A percentile compares a stretch with the other conserved stretches of the same genome.
These are phyloP conservation scores for Lepus townsendii DNA, from an alignment of 2,797 vertebrate species.

Conservation along the genomic window DNA sequence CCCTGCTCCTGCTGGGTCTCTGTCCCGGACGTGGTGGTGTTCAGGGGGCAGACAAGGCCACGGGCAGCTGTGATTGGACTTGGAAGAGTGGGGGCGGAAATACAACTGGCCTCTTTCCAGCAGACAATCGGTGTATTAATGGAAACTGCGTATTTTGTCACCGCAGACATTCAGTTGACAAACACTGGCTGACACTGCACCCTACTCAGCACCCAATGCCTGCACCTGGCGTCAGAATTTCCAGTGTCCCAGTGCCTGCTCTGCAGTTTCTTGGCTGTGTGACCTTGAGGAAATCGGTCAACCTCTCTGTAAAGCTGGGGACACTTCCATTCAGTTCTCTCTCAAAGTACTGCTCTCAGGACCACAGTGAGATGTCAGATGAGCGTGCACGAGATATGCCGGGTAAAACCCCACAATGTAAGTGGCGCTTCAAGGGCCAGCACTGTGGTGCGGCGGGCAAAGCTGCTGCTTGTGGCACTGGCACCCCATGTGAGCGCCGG, in stretches of 20 bases:
- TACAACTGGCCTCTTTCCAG: constrained; percentile 9
- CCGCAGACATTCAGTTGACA: neutral
- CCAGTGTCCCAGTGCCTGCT: neutral
- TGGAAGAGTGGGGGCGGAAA: neutral
- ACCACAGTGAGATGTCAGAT: neutral
- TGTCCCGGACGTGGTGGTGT: neutral
- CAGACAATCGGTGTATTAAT: neutral
- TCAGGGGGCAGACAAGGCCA: neutral
- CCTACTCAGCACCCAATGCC: neutral
- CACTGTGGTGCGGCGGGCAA: too few relatives aligned
- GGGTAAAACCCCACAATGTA: neutral
- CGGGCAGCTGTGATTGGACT: neutral
- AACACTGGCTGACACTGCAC: neutral
- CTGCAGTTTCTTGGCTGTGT: neutral
- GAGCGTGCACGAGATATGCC: rapidly evolving
- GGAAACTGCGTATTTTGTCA: neutral
- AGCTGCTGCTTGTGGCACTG: too few relatives aligned
- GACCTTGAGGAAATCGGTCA: constrained; percentile 15
- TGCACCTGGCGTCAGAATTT: neutral
- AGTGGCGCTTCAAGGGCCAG: too few relatives aligned
- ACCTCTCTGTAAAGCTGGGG: constrained; percentile 20
- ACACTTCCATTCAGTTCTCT: neutral
- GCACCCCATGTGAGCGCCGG: too few relatives aligned
- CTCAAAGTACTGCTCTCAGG: neutral
- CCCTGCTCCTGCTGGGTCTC: neutral